Conservation (phyloP, 2,888 invertebrate genomes). For the Rhagonycha lutea region DNA sequence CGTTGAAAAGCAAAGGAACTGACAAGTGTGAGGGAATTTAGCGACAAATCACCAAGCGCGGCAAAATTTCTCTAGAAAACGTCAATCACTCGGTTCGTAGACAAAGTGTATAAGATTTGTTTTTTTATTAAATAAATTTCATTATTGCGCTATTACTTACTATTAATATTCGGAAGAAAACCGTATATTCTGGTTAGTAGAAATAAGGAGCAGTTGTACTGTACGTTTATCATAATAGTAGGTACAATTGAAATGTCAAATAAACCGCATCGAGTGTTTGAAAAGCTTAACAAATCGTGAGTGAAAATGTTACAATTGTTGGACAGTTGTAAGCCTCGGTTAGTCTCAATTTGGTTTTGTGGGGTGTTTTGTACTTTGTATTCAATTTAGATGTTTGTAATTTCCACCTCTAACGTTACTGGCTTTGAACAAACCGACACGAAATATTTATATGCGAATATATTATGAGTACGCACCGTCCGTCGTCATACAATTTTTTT, state of each 20-base stretch:
- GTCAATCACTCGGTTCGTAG: slow-evolving; percentile 48
- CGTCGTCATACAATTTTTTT: background rate
- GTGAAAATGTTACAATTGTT: slow-evolving; percentile 36
- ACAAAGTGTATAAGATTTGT: slow-evolving; percentile 32
- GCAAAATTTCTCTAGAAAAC: slow-evolving; percentile 46
- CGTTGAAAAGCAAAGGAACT: slow-evolving; percentile 45
- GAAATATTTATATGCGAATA: background rate
- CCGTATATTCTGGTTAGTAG: background rate
- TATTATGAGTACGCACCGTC: background rate
- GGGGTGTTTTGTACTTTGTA: slow-evolving; percentile 30
- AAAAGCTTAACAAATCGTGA: slow-evolving; percentile 38
- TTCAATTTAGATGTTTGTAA: slow-evolving; percentile 11
- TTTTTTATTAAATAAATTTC: slow-evolving; percentile 13
- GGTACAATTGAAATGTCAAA: slow-evolving; percentile 28
- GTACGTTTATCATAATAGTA: background rate
- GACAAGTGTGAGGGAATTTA: slow-evolving; percentile 51
- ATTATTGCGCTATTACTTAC: background rate
- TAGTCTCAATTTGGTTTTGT: slow-evolving; percentile 30
- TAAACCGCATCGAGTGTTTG: slow-evolving; percentile 20
- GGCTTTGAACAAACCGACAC: background rate
- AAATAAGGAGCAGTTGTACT: background rate
- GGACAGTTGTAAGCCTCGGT: slow-evolving; percentile 34
- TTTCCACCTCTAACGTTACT: slow-evolving; percentile 18
- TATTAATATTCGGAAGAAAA: background rate
- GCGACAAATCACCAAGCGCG: slow-evolving; percentile 47